Conservation (phyloP, 2,113 vertebrate species). For the Machaerirhynchus nigripectus region DNA sequence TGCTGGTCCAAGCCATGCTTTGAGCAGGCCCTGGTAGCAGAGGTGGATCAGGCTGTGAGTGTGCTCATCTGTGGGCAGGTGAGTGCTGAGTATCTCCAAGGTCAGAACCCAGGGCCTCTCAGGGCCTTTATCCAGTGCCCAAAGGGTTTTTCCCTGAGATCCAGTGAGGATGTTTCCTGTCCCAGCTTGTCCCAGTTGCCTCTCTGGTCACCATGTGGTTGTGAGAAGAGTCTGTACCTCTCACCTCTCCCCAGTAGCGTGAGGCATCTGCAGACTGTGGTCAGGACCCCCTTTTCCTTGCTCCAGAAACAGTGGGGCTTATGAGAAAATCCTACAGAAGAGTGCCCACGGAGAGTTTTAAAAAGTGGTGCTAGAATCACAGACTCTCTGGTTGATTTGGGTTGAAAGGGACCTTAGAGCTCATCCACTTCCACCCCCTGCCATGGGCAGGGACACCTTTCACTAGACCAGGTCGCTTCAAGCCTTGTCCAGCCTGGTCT, state of each 20-base stretch:
- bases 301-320: not conserved
- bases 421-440: not conserved
- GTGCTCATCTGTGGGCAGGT: not conserved
- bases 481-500: not conserved
- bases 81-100: not conserved
- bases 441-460: not conserved
- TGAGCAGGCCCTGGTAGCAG: not conserved
- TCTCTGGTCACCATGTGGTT: not conserved
- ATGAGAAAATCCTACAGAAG: not conserved
- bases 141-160: not conserved
- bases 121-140: not conserved
- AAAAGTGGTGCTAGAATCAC: not conserved
- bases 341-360: not conserved
- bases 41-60: not conserved
- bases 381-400: not conserved
- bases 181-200: not conserved
- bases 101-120: too few relatives aligned
- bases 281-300: not conserved
- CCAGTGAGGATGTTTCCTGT: not conserved
- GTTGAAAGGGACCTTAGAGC: not conserved
- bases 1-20: not conserved
- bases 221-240: not conserved
- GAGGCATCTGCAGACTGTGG: not conserved
- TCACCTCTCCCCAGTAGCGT: not conserved
- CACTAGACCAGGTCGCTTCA: not conserved